These are phyloP conservation scores for Alexandromys fortis DNA, from an alignment of 2,113 vertebrate genomes.

Conservation along the genomic window DNA sequence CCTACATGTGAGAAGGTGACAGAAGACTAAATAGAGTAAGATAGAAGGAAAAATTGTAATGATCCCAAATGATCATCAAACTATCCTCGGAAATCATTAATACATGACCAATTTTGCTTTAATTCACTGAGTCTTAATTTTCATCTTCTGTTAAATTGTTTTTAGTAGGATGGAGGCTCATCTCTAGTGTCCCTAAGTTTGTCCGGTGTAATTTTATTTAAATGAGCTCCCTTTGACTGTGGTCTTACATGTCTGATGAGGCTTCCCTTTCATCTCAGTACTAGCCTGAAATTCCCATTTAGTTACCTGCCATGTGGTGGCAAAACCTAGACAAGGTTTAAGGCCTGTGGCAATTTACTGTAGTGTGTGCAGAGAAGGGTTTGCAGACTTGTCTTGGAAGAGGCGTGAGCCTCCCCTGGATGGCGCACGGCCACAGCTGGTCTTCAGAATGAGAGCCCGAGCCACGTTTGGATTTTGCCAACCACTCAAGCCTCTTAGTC, in stretches of 20 bases:
- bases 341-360: background rate
- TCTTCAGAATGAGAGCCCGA: background rate
- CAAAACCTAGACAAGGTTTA: background rate
- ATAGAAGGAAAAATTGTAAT: background rate
- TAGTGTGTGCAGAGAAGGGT: background rate
- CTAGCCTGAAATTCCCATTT: background rate
- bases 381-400: background rate
- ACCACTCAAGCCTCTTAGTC: background rate
- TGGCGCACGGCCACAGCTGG: background rate
- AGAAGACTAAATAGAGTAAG: background rate
- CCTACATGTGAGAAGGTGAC: background rate
- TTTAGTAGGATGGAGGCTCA: background rate
- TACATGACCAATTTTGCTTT: background rate
- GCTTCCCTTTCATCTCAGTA: background rate
- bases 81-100: slow-evolving; percentile 15
- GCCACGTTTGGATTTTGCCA: background rate
- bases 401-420: background rate
- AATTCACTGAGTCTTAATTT: slow-evolving; percentile 31
- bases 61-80: background rate
- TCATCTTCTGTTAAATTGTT: background rate
- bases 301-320: background rate
- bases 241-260: background rate
- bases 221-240: background rate
- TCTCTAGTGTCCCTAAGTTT: background rate
- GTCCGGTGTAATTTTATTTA: background rate